Percentiles rank a stretch among this genome's conserved stretches.
These are phyloP conservation scores for Perccottus glenii DNA, from an alignment of 2,113 vertebrate genomes.

Conservation along the genomic window DNA sequence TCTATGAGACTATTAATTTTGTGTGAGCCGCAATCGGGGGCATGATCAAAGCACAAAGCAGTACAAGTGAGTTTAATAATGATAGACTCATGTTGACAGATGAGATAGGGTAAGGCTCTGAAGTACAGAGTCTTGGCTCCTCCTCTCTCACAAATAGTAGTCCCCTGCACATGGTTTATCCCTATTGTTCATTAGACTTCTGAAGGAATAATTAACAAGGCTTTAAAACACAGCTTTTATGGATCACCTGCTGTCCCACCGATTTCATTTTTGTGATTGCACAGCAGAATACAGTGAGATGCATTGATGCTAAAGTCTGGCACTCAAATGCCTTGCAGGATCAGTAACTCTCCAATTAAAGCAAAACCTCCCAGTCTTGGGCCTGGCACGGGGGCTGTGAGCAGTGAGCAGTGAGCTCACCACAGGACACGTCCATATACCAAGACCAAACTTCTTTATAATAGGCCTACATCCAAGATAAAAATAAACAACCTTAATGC, in stretches of 20 bases:
- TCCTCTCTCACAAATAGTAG: conserved; percentile 64
- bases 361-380: conserved; percentile 75
- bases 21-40: conserved; percentile 33
- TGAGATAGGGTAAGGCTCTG: conserved; percentile 52
- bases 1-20: conserved; percentile 50
- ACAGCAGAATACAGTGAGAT: conserved; percentile 77
- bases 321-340: conserved; percentile 79
- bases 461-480: conserved; percentile 51
- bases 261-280: conserved; percentile 85
- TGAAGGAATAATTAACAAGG: conserved; percentile 85
- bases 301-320: conserved; percentile 79
- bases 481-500: conserved; percentile 62
- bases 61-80: conserved; percentile 44
- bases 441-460: conserved; percentile 58
- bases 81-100: conserved; percentile 59
- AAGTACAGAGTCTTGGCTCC: conserved; percentile 54
- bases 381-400: conserved; percentile 55
- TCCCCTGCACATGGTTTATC: conserved; percentile 71
- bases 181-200: conserved; percentile 82
- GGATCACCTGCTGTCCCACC: conserved; percentile 85
- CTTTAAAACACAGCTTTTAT: conserved; percentile 84
- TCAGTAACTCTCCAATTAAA: conserved; percentile 82
- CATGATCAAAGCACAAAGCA: conserved; percentile 59
- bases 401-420: conserved; percentile 54
- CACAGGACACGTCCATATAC: conserved; percentile 58